Conservation (phyloP, 1,140 invertebrate genomes). For the Homarus americanus region DNA sequence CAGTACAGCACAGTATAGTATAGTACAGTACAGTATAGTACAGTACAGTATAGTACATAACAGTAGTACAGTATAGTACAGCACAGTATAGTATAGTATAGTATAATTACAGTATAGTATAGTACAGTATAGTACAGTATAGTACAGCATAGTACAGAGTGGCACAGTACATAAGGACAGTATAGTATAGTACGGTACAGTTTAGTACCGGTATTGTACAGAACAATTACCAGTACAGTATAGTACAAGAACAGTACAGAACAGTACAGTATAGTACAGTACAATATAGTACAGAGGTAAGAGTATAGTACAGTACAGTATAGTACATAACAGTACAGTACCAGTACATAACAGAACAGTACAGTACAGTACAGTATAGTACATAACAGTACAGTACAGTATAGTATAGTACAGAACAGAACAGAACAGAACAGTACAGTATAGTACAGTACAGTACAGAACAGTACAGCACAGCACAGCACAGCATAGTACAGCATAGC, state of each 20-base stretch:
- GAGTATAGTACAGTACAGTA: not conserved
- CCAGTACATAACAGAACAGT: conserved; percentile 14
- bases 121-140: not conserved
- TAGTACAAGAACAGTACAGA: not conserved
- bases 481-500: conserved; percentile 9
- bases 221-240: not conserved
- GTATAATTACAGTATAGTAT: too few relatives aligned
- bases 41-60: too few relatives aligned
- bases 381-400: conserved; percentile 19
- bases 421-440: conserved; percentile 33
- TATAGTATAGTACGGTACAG: not conserved
- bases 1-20: too few relatives aligned
- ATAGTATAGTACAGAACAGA: conserved; percentile 14
- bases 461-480: conserved; percentile 33
- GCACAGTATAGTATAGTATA: too few relatives aligned
- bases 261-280: not conserved
- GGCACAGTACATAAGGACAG: too few relatives aligned
- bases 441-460: conserved; percentile 42
- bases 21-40: too few relatives aligned
- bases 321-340: not conserved
- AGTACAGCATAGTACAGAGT: too few relatives aligned
- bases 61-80: too few relatives aligned
- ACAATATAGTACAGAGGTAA: not conserved
- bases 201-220: not conserved
- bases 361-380: conserved; percentile 25